Conservation (phyloP, 2,797 vertebrate species). For the Smutsia gigantea region DNA sequence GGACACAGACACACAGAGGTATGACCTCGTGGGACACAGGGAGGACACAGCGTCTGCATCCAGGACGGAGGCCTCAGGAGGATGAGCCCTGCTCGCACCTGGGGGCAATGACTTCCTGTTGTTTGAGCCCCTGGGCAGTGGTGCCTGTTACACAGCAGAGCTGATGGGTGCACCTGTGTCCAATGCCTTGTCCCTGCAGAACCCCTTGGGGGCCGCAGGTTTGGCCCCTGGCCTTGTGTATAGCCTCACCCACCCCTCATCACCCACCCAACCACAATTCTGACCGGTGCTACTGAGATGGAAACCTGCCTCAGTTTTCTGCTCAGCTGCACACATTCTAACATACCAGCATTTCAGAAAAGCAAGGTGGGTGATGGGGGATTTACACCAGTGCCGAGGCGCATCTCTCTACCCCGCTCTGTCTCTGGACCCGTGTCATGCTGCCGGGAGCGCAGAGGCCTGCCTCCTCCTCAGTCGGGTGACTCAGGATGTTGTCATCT, state of each 20-base stretch:
- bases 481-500: not conserved
- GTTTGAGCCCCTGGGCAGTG: not conserved
- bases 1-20: not conserved
- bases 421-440: not conserved
- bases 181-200: not conserved
- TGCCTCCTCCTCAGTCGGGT: not conserved
- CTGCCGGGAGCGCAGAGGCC: not conserved
- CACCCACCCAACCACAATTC: not conserved
- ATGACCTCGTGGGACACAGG: not conserved
- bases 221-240: not conserved
- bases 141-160: not conserved
- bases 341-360: not conserved
- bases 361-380: not conserved
- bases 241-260: not conserved
- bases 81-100: not conserved
- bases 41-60: not conserved
- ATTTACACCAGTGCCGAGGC: accelerated
- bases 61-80: not conserved
- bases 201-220: accelerated
- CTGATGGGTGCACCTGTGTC: not conserved
- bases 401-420: not conserved
- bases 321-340: no score
- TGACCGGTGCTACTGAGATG: not conserved
- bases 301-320: not conserved
- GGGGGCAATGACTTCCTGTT: not conserved